phyloP scores from a whole-genome alignment of 1,140 invertebrate genomes.

The Pseudomyrmex flavicornis region DNA sequence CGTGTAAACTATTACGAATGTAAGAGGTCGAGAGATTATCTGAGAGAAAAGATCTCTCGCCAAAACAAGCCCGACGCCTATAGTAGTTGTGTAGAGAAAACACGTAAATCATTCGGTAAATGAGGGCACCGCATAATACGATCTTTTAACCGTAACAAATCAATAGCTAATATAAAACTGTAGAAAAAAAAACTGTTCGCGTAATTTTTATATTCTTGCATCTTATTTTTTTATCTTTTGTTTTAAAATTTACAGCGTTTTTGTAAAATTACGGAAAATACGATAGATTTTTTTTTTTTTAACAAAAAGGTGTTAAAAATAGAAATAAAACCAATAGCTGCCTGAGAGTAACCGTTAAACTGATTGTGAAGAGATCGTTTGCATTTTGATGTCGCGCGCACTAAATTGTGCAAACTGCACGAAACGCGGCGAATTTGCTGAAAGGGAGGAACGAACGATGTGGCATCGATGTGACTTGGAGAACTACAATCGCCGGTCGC shows the following conservation, averaged over 20 bases:
- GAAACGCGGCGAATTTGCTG: not conserved
- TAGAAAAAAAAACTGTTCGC: not conserved
- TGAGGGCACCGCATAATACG: not conserved
- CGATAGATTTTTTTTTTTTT: too few species aligned
- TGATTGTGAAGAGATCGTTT: not conserved
- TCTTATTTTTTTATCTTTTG: not conserved
- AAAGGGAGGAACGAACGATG: not conserved
- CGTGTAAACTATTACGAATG: constrained; percentile 48
- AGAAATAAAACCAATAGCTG: too few species aligned
- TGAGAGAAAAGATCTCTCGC: constrained; percentile 45
- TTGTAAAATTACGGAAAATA: too few species aligned
- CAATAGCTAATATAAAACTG: not conserved
- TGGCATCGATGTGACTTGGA: not conserved
- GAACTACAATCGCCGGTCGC: constrained; percentile 10
- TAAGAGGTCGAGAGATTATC: constrained; percentile 38
- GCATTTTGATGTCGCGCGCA: not conserved
- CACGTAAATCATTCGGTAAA: not conserved
- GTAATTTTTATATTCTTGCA: not conserved
- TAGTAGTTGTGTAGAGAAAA: not conserved
- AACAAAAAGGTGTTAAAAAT: too few species aligned
- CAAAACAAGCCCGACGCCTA: not conserved
- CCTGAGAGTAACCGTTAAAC: not conserved
- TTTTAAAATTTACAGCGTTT: not conserved
- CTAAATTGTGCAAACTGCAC: not conserved
- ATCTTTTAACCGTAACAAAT: not conserved